Evolutionary conservation across 35 echinoderm and acorn worm species (phyloP), one percentile per base, ranked within the genome.

Genomic region (Acanthaster planci): DNA sequence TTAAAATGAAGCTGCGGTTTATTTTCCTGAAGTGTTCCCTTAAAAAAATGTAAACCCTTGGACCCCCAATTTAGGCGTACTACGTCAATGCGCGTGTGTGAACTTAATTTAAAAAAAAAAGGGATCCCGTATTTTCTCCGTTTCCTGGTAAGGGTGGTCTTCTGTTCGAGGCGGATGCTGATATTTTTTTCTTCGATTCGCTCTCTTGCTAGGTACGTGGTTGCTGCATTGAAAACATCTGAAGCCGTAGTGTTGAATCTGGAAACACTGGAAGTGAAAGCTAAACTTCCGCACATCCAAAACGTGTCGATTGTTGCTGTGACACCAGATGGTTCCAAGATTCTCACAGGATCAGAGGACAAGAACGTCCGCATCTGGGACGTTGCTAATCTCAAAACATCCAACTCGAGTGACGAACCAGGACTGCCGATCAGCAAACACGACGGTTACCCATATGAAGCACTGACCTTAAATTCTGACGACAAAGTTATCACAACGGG

Each of bases 331-430:
- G 53, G 81, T 8, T 83, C 81, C n/a, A 32, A 57, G 53, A 57
- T 83, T n/a, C 81, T 83, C 12, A 83, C 81, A 10, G 81, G 52
- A 37, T 83, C 81, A 12, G 53, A 40, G 23, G 81, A 83, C 54
- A 83, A 83, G 53, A 83, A 83, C 54, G 81, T 83, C 30, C 81
- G 81, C 23, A 53, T 83, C 19, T 83, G 81, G 81, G 81, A 83
- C 22, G 18, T 83, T 35, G 56, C 27, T 8, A 83, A 83, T 34
- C 29, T 83, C 22, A 57, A 57, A 4, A 57, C 32, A 53, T 72
- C 64, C 14, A 34, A 21, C 22, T 72, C 64, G 26, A 72, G 21
- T 16, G 53, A 83, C 37, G 54, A 31, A 14, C 51, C 35, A 29
- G 53, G 16, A 40, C 14, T 39, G 19, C 26, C 31, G 19, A 54